Conservation (phyloP, 2,888 invertebrate genomes). For the Oligia fasciuncula region DNA sequence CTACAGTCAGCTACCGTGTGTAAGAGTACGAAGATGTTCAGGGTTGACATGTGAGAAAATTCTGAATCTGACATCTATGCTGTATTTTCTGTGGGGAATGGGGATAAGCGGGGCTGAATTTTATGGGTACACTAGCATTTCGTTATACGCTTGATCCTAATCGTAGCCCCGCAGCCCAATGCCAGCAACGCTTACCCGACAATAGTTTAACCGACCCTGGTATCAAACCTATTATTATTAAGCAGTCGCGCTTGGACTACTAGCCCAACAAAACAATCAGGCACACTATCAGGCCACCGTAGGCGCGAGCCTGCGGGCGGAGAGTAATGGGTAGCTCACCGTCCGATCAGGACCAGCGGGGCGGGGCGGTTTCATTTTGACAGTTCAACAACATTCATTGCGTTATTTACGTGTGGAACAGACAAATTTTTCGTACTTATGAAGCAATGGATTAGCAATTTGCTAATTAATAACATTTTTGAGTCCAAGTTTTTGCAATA, state of each 20-base stretch:
- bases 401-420: too few relatives aligned
- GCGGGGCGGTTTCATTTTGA: too few relatives aligned
- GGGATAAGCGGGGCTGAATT: not conserved
- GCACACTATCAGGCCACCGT: not conserved
- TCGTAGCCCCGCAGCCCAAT: not conserved
- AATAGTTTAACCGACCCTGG: not conserved
- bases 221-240: not conserved
- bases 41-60: not conserved
- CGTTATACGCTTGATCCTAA: not conserved
- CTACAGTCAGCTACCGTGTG: not conserved
- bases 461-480: too few relatives aligned
- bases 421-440: too few relatives aligned
- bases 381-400: too few relatives aligned
- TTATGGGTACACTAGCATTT: not conserved
- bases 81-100: not conserved
- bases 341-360: too few relatives aligned
- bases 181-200: not conserved
- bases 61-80: not conserved
- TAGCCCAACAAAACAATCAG: not conserved
- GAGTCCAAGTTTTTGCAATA: not conserved
- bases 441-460: too few relatives aligned
- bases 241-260: not conserved
- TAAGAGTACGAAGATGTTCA: slow-evolving; percentile 1
- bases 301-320: too few relatives aligned
- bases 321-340: too few relatives aligned